phyloP scores from a whole-genome alignment of 1,140 invertebrate genomes.

The Calliphora vicina region DNA sequence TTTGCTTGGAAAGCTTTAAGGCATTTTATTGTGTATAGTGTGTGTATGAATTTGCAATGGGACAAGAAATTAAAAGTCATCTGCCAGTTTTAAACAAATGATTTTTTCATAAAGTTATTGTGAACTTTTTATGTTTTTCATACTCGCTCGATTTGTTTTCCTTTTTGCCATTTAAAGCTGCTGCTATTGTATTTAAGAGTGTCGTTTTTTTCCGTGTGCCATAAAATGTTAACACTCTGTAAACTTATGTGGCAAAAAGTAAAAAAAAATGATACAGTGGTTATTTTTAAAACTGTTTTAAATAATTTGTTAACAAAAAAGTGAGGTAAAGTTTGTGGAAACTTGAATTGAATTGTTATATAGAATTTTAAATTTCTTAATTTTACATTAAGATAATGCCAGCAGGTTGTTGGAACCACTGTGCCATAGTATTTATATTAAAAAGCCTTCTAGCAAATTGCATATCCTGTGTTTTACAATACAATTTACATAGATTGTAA shows the following conservation, averaged over 20 bases:
- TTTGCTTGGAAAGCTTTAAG: not conserved
- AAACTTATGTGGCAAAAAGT: too few species aligned
- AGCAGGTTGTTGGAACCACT: not conserved
- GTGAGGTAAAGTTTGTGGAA: too few species aligned
- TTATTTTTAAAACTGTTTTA: not conserved
- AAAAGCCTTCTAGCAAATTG: constrained; percentile 26
- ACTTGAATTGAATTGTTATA: too few species aligned
- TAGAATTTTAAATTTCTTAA: too few species aligned
- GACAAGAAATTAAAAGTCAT: constrained; percentile 17
- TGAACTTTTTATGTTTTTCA: not conserved
- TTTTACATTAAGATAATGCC: too few species aligned
- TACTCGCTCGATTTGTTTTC: not conserved
- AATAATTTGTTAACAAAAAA: too few species aligned
- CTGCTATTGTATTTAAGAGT: not conserved
- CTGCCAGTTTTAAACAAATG: constrained; percentile 9
- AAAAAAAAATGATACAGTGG: not conserved
- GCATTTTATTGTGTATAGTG: not conserved
- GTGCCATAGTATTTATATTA: not conserved
- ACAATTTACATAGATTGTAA: constrained; percentile 19
- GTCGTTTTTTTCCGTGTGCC: not conserved
- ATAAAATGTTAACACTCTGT: not conserved
- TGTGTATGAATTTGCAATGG: not conserved
- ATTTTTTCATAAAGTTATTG: constrained; percentile 3
- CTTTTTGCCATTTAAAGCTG: not conserved
- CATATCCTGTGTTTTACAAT: constrained; percentile 30